Conservation (phyloP, 2,113 vertebrate genomes). For the Pollimyrus isidori region DNA sequence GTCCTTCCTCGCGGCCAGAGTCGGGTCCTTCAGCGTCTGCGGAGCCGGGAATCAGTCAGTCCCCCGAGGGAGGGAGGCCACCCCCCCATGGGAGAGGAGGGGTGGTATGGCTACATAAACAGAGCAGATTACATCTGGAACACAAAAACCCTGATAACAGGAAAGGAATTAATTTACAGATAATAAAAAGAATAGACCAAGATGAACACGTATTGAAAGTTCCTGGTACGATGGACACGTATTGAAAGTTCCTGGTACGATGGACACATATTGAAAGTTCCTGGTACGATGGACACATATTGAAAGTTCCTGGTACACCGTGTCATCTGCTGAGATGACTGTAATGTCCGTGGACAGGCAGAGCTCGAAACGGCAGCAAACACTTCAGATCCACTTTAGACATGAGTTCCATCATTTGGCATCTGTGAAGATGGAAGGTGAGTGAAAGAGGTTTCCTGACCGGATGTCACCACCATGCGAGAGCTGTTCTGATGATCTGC, state of each 20-base stretch:
- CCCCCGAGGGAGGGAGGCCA: not conserved
- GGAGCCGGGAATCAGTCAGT: not conserved
- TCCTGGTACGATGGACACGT: not conserved
- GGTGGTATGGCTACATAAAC: not conserved
- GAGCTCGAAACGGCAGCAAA: not conserved
- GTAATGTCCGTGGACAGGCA: not conserved
- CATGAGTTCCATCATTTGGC: not conserved
- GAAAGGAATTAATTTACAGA: not conserved
- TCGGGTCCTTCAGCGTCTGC: constrained; percentile 81
- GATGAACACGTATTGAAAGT: not conserved
- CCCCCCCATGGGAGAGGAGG: not conserved
- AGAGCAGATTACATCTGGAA: not conserved
- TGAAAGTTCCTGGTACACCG: not conserved
- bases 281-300: not conserved
- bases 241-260: not conserved
- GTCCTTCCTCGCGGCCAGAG: constrained; percentile 75
- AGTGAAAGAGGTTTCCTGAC: not conserved
- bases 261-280: not conserved
- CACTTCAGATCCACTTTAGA: not conserved
- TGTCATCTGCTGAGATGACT: not conserved
- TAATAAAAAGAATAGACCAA: not conserved
- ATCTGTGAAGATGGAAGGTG: not conserved
- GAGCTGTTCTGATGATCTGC: not conserved
- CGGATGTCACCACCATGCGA: not conserved
- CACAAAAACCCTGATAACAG: not conserved